Evolutionary conservation across 2,888 invertebrate species (phyloP).

Genomic region (Hanleya hanleyi): DNA sequence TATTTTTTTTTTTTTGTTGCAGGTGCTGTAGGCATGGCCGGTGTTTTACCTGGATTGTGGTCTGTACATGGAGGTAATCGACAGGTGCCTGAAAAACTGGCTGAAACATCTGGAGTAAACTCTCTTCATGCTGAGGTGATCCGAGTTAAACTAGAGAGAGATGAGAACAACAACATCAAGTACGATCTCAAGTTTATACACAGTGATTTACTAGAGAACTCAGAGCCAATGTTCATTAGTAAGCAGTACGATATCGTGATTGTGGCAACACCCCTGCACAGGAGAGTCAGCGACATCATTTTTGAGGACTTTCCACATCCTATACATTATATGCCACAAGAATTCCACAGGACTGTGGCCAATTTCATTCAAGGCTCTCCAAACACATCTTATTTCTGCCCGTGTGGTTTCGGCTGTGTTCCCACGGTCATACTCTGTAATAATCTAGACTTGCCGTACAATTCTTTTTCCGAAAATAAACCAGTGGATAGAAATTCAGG

Average conservation of each 20-base stretch:
- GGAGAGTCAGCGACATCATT: conserved; percentile 68
- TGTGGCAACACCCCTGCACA: conserved; percentile 77
- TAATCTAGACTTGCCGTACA: conserved; percentile 74
- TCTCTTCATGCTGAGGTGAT: conserved; percentile 71
- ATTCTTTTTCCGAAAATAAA: conserved; percentile 74
- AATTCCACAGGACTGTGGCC: conserved; percentile 76
- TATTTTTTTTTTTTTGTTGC: conserved; percentile 48
- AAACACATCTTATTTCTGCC: conserved; percentile 74
- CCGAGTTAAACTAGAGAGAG: conserved; percentile 39
- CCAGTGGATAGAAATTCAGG: conserved; percentile 54
- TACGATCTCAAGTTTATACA: conserved; percentile 55
- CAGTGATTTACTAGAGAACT: conserved; percentile 11
- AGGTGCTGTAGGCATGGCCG: conserved; percentile 77
- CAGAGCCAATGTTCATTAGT: conserved; percentile 16
- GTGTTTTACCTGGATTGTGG: conserved; percentile 77
- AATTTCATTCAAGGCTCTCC: conserved; percentile 77
- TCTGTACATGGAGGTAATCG: conserved; percentile 79
- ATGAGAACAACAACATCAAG: conserved; percentile 29
- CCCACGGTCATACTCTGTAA: conserved; percentile 75
- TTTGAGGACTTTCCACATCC: conserved; percentile 74
- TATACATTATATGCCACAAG: conserved; percentile 23
- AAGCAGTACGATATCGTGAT: conserved; percentile 77
- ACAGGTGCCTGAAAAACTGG: conserved; percentile 55
- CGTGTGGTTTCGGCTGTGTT: conserved; percentile 61
- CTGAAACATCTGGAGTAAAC: conserved; percentile 72